Base-by-base conservation (phyloP, 2,113 vertebrate species). In the Martes martes region DNA sequence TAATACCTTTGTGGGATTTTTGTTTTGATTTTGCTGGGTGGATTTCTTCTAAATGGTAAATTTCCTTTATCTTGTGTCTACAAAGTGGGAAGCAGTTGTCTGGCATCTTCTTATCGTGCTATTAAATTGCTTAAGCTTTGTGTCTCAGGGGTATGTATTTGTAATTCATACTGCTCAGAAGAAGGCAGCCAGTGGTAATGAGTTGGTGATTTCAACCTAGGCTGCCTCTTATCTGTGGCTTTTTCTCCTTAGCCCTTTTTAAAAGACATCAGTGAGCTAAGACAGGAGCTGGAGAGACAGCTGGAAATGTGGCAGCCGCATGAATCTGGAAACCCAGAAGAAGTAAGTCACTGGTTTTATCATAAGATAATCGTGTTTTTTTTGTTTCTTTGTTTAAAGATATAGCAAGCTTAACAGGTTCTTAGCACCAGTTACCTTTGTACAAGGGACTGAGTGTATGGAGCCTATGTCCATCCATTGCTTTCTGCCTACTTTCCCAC, bases 241-340 rank as follows among this genome's bases (percentile, higher is more conserved):
- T 92, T 96, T 88, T 95, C 42, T 91, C 97, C 90, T 65, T 98
- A 99, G 99, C 98, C 96, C 33, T 69, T 98, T 36, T 6, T 99
- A 91, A 99, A 98, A 92, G 99, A 99, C 97, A 98, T 99, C 4
- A 99, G 98, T 84, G 99, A 99, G 89, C 98, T 99, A 15, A 99
- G 99, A 96, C 99, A 98, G 96, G 99, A 99, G 97, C 99, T 99
- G 98, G 99, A 99, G 98, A 99, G 98, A 93, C 99, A 99, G 50
- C 80, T 99, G 98, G 99, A 99, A 97, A 98, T 98, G 16, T 99
- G 99, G 99, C 99, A 99, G 89, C 98, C 98, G 95, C 99, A 99
- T 83, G 97, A 98, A 47, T 96, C 98, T 87, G 99, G 99, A 96
- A 98, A 98, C 81, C 98, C 97, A 91, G 99, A 99, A 95, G 99